Evolutionary conservation across 2,113 vertebrate genomes (phyloP), one percentile per base, ranked within the genome.

Genomic region (Engraulis encrasicolus): DNA sequence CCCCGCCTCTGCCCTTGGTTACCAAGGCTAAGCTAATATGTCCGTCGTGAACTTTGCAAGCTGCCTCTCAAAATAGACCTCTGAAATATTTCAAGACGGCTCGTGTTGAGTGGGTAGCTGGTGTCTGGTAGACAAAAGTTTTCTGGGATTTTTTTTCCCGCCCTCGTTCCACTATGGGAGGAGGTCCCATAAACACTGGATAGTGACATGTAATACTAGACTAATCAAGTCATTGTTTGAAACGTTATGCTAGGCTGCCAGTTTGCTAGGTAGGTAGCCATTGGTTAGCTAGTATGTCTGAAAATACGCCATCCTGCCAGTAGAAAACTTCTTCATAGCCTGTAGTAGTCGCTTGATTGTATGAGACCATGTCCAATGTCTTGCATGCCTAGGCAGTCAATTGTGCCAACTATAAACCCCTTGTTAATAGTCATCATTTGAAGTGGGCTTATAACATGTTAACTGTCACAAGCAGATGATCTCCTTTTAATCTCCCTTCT

Each of bases 61-160:
- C 89, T 91, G 93, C 92, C 84, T 78, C n/a, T n/a, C n/a, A n/a
- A n/a, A n/a, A 78, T 78, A 40, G 71, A 78, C 34, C 79, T 89
- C 87, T 50, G 89, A 93, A 94, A 94, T 95, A 92, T 90, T 92
- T 94, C 93, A 88, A 90, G 91, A 40, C 86, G 84, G 88, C 86
- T 89, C 87, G 87, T 4, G 5, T 52, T 71, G 82, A 52, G 66
- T 40, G 74, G 71, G 9, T 79, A n/a, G n/a, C n/a, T n/a, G 37
- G 48, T 36, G 34, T 18, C 37, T 23, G 0, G 20, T 84, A 18
- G 79, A 27, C 45, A 50, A 49, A 36, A 40, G 45, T 71, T n/a
- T 74, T 48, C 37, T 27, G 7, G 40, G 9, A 19, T 54, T 20
- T n/a, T 58, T 58, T 58, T 81, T 58, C n/a, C 50, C n/a, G 74